Evolutionary conservation across 2,797 vertebrate genomes (phyloP).

Genomic region (Diplodus puntazzo): DNA sequence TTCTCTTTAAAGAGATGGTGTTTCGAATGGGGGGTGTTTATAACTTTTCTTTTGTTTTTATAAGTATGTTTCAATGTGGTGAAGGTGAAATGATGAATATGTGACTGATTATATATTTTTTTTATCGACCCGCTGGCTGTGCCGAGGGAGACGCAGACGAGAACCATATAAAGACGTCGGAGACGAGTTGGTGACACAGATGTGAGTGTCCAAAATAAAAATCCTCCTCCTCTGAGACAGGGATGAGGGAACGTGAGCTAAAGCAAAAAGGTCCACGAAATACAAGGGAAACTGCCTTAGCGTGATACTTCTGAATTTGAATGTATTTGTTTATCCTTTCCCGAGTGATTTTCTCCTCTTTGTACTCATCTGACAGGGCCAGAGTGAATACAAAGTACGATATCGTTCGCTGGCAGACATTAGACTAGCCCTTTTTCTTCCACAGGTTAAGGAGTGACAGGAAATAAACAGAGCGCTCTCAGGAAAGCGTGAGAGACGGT

Average conservation of each 20-base stretch:
- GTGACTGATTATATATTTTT: slow-evolving; percentile 17
- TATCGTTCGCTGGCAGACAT: slow-evolving; percentile 11
- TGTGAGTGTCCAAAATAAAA: slow-evolving; percentile 53
- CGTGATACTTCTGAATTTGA: slow-evolving; percentile 75
- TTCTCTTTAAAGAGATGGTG: slow-evolving; percentile 34
- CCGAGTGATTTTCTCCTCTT: slow-evolving; percentile 16
- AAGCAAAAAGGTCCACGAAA: slow-evolving; percentile 34
- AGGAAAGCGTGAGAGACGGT: slow-evolving; percentile 54
- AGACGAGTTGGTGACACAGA: slow-evolving; percentile 41
- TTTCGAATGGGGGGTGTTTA: slow-evolving; percentile 22
- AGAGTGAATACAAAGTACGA: slow-evolving; percentile 28
- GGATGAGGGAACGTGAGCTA: slow-evolving; percentile 32
- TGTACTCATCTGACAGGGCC: slow-evolving; percentile 28
- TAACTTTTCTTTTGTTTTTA: slow-evolving; percentile 30
- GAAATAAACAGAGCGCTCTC: slow-evolving; percentile 69
- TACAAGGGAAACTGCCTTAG: slow-evolving; percentile 68
- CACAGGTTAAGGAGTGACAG: slow-evolving; percentile 85
- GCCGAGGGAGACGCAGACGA: slow-evolving; percentile 15
- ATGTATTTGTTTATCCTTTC: slow-evolving; percentile 63
- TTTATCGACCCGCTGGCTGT: slow-evolving; percentile 53
- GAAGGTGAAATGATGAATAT: slow-evolving; percentile 26
- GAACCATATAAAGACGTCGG: slow-evolving; percentile 29
- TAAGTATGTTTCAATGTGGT: slow-evolving; percentile 14
- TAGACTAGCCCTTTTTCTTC: slow-evolving; percentile 56
- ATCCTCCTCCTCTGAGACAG: slow-evolving; percentile 36